Conservation (phyloP, 2,113 vertebrate genomes). For the Riparia riparia region DNA sequence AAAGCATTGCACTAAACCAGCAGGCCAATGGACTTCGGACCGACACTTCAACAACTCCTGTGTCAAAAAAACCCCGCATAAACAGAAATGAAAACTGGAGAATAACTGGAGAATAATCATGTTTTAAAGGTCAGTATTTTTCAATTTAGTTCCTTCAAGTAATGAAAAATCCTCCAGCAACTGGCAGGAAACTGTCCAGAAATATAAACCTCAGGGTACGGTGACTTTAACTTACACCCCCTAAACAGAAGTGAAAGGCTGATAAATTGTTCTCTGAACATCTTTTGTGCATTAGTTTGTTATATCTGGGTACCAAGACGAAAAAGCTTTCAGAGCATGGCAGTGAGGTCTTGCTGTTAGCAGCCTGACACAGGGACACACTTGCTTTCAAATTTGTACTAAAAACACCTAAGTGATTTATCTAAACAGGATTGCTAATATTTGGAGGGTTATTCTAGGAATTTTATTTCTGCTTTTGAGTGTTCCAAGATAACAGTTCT, state of each 20-base stretch:
- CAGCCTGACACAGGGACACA: background rate
- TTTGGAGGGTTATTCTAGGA: background rate
- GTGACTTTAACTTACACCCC: background rate
- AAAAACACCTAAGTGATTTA: background rate
- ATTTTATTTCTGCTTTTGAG: background rate
- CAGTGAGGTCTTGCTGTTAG: background rate
- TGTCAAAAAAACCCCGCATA: background rate
- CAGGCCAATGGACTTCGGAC: conserved; percentile 89
- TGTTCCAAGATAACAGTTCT: background rate
- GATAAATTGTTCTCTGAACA: background rate
- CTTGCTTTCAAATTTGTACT: background rate
- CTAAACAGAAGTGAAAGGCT: background rate
- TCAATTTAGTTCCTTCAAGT: background rate
- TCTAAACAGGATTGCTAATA: background rate
- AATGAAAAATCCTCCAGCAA: background rate
- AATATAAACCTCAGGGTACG: background rate
- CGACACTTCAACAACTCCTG: conserved; percentile 85
- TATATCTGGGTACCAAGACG: background rate
- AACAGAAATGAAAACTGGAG: background rate
- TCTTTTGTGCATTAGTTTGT: background rate
- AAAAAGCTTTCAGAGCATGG: background rate
- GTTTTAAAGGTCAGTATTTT: background rate
- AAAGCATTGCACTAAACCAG: conserved; percentile 98
- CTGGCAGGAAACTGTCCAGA: background rate
- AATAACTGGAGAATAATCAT: background rate